These are phyloP conservation scores for Sphecodes monilicornis DNA, from an alignment of 2,888 invertebrate species.

Conservation along the genomic window DNA sequence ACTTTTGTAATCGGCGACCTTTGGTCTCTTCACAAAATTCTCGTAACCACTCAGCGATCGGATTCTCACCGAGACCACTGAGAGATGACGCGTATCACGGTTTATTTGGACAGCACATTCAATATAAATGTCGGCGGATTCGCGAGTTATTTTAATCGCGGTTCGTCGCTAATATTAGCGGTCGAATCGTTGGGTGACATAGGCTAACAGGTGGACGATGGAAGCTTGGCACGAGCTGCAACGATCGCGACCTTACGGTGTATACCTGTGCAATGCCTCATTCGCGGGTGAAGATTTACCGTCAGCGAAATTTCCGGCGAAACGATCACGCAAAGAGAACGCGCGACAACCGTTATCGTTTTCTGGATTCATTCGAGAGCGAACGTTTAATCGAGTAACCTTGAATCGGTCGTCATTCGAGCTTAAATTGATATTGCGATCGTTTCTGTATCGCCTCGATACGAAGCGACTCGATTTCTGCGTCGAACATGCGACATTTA, in stretches of 20 bases:
- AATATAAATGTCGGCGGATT: conserved; percentile 65
- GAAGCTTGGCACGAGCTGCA: conserved; percentile 53
- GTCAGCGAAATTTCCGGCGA: neutral
- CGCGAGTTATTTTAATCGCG: conserved; percentile 69
- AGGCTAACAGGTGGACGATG: conserved; percentile 74
- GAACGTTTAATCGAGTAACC: neutral
- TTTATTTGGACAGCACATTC: conserved; percentile 19
- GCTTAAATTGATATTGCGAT: conserved; percentile 1
- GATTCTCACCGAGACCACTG: neutral
- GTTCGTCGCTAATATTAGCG: conserved; percentile 65
- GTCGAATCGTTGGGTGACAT: conserved; percentile 49
- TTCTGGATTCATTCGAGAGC: neutral
- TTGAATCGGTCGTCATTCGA: conserved; percentile 8
- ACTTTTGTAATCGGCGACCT: neutral
- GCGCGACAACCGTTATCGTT: neutral
- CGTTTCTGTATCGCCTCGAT: conserved; percentile 9
- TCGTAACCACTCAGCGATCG: neutral
- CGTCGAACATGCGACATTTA: conserved; percentile 11
- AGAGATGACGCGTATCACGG: neutral
- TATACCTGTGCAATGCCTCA: conserved; percentile 30
- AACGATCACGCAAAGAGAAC: neutral
- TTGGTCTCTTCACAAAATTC: neutral
- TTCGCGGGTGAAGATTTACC: neutral
- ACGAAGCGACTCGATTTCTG: neutral
- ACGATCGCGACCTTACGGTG: conserved; percentile 19